Evolutionary conservation across 2,113 vertebrate species (phyloP).

Genomic region (Rattus norvegicus): DNA sequence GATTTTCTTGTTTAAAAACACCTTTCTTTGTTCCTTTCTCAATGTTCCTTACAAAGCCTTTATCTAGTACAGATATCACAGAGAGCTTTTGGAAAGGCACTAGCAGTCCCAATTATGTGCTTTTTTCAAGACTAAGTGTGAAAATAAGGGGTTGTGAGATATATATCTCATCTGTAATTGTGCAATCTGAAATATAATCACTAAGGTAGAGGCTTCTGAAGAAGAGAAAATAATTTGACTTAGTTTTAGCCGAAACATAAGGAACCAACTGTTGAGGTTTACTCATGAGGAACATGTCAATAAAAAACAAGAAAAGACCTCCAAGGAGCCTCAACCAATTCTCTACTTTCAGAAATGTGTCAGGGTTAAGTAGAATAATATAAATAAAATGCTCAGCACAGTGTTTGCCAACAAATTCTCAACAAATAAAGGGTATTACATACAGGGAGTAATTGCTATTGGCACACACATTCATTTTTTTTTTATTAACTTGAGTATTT

Average conservation of each 20-base stretch:
- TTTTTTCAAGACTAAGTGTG: conserved; percentile 62
- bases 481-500: no score
- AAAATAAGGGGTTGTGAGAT: background rate
- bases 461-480: background rate
- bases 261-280: conserved; percentile 4
- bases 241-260: conserved; percentile 20
- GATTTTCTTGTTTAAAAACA: conserved; percentile 57
- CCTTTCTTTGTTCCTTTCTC: conserved; percentile 35
- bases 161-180: background rate
- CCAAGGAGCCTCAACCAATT: conserved; percentile 9
- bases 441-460: background rate
- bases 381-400: conserved; percentile 28
- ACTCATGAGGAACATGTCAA: background rate
- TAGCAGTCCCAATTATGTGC: conserved; percentile 35
- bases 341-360: background rate
- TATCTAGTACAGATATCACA: conserved; percentile 28
- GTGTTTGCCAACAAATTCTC: conserved; percentile 14
- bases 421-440: conserved; percentile 35
- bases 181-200: conserved; percentile 36
- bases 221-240: background rate
- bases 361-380: conserved; percentile 47
- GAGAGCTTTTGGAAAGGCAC: conserved; percentile 42
- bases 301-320: conserved; percentile 16
- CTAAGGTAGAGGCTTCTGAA: conserved; percentile 21
- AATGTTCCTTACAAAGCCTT: background rate